Evolutionary conservation across 1,140 invertebrate genomes (phyloP), one percentile per base, ranked within the genome.

Genomic region (Acromyrmex charruanus): DNA sequence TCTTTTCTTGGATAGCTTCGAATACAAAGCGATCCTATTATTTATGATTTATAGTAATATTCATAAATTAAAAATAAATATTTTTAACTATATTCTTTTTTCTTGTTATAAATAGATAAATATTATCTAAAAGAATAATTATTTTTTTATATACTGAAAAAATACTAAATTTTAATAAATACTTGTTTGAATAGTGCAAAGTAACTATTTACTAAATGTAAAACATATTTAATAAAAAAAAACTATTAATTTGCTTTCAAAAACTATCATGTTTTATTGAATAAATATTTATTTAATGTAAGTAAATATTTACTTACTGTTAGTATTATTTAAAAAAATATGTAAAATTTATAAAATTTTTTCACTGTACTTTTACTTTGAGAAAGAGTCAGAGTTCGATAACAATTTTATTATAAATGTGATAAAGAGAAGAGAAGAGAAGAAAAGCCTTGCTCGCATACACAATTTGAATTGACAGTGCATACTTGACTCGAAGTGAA

Each of bases 401-500:
- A 39, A 39, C 6, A 39, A 51, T 66, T 66, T 79, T 49, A 68
- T 49, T 65, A 65, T 77, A 14, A 49, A 77, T 28, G 58, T 18
- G 21, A 21, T 21, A 21, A 44, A 3, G 44, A 65, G 59, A 61
- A 44, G 35, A 51, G 14, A 44, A 3, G 28, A 65, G 59, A 61
- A 68, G 35, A 51, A 25, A 69, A 28, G 66, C 39, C 14, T 14
- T 35, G 18, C 35, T 1, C 14, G 66, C 66, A 69, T 25, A 49
- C 21, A 10, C 39, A n/a, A 68, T 3, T 49, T 25, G 66, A 51
- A 2, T 51, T 21, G 39, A 51, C 21, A 28, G 28, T 44, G 66
- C 66, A 51, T n/a, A 49, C 44, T 66, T 21, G 10, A 18, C 9
- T 80, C 3, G 16, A 39, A 80, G 77, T 7, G 66, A 81, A 58